phyloP scores from a whole-genome alignment of 1,140 invertebrate genomes.

The Drosophila chauvacae region DNA sequence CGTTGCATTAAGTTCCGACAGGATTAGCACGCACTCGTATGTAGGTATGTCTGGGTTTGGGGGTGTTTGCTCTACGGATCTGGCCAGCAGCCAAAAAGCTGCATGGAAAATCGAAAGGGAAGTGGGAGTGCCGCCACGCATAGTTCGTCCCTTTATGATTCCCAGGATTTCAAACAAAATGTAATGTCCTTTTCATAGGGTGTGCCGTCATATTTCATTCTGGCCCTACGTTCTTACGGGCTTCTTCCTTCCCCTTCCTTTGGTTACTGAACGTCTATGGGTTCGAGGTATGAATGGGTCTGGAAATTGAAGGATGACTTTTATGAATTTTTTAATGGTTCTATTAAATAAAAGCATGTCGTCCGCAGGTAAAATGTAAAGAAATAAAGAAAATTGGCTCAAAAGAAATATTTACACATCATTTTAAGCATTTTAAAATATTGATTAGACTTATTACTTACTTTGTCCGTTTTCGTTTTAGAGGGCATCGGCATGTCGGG shows the following conservation, averaged over 20 bases:
- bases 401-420: neutral
- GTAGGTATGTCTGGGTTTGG: neutral
- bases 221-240: neutral
- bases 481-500: neutral
- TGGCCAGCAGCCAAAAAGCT: slow-evolving; percentile 38
- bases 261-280: neutral
- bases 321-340: neutral
- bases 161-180: neutral
- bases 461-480: neutral
- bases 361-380: neutral
- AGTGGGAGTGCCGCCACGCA: slow-evolving; percentile 20
- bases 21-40: slow-evolving; percentile 55
- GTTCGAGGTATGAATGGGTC: neutral
- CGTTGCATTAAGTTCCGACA: slow-evolving; percentile 57
- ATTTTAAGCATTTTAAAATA: neutral
- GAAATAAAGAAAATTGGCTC: neutral
- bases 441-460: no score
- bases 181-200: slow-evolving; percentile 22
- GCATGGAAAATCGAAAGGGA: neutral
- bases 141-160: slow-evolving; percentile 2
- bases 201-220: slow-evolving; percentile 7
- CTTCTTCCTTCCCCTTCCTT: neutral
- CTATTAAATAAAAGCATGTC: neutral
- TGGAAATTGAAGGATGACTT: neutral
- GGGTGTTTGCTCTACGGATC: slow-evolving; percentile 36